Evolutionary conservation across 2,113 vertebrate genomes (phyloP), one percentile per base, ranked within the genome.

Genomic region (Rhinopomastus cyanomelas): DNA sequence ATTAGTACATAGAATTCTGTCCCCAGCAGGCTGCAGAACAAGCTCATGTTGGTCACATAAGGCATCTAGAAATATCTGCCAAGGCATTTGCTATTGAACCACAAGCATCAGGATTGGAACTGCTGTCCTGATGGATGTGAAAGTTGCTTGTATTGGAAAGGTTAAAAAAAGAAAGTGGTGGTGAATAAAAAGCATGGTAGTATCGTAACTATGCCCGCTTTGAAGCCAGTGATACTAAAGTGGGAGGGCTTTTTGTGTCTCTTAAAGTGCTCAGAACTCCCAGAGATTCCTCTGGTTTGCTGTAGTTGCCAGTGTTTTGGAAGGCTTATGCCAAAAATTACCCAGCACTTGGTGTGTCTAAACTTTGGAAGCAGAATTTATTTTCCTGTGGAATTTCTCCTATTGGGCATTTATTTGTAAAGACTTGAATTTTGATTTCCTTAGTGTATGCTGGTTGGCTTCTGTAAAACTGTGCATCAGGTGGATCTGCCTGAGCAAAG

Each of bases 401-500:
- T 16, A 66, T 73, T 39, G 30, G 9, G 68, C 89, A 64, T 37
- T 4, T 27, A 7, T 61, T 69, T 81, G 34, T 44, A 30, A 78
- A 84, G 5, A 12, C 4, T 48, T 76, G 20, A 30, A 68, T 85
- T 65, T n/a, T 27, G 64, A 57, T 80, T 15, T 4, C 59, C 25
- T 81, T 60, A 26, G 18, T n/a, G n/a, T n/a, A n/a, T n/a, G 34
- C 23, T 69, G 90, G 11, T 66, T 42, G 10, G 7, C 80, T 90
- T 83, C 44, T 66, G 23, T 44, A 61, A 12, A 72, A 16, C 10
- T 23, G 3, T 44, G 2, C 2, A 0, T 74, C 10, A 55, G 20
- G 16, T 6, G 0, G 5, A 32, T 12, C 8, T 30, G 0, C 8
- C 8, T 18, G 27, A 66, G 32, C 27, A 75, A 48, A 52, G 18